Conservation (phyloP, 2,888 invertebrate species). For the Andrena minutula region DNA sequence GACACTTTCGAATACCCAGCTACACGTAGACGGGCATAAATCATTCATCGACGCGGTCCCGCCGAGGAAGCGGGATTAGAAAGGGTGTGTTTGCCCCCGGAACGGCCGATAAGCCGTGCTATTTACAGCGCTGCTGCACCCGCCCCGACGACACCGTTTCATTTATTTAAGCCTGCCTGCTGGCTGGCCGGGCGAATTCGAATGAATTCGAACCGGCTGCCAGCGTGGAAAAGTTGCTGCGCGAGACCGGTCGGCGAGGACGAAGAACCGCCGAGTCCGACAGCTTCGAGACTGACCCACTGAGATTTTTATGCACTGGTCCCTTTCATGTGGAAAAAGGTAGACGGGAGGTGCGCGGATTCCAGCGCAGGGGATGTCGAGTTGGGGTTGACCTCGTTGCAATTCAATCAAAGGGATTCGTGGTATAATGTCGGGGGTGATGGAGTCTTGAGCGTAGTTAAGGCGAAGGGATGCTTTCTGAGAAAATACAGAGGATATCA, state of each 20-base stretch:
- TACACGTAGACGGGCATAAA: slow-evolving; percentile 39
- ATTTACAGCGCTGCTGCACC: slow-evolving; percentile 35
- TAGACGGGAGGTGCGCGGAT: not conserved
- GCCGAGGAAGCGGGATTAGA: slow-evolving; percentile 34
- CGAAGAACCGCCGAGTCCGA: not conserved
- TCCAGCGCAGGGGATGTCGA: not conserved
- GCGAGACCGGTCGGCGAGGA: not conserved
- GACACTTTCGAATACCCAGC: slow-evolving; percentile 37
- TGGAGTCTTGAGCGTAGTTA: too few species aligned
- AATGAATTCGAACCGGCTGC: slow-evolving; percentile 8
- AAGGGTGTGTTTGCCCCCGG: slow-evolving; percentile 39
- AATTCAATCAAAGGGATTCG: too few species aligned
- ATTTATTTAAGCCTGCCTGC: slow-evolving; percentile 31
- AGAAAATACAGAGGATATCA: too few species aligned
- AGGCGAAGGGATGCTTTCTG: too few species aligned
- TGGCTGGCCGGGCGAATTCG: slow-evolving; percentile 22
- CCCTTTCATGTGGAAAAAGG: not conserved
- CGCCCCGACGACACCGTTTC: slow-evolving; percentile 32
- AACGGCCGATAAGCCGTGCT: slow-evolving; percentile 53
- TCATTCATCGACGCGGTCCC: slow-evolving; percentile 43
- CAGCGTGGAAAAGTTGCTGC: not conserved
- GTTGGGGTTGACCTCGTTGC: too few species aligned
- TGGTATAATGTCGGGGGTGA: too few species aligned
- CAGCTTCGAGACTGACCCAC: not conserved
- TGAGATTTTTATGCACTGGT: not conserved